Percentiles rank a stretch among this genome's conserved stretches.
phyloP scores from a whole-genome alignment of 2,888 invertebrate genomes.

The Polymixis lichenea region DNA sequence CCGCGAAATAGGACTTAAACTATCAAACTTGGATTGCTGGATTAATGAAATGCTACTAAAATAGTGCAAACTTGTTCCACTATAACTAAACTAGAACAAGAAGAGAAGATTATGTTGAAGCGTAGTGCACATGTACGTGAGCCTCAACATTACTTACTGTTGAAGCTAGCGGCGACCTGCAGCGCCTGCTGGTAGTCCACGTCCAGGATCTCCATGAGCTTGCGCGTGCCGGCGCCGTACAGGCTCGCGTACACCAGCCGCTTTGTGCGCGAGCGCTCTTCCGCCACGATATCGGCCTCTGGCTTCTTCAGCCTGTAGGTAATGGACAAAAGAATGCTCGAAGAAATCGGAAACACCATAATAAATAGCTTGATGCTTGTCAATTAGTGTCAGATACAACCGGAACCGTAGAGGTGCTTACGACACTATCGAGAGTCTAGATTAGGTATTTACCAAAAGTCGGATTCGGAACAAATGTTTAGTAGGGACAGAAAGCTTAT shows the following conservation, averaged over 20 bases:
- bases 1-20: too few relatives aligned
- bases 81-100: not conserved
- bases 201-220: constrained; percentile 82
- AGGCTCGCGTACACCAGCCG: constrained; percentile 87
- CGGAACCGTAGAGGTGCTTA: not conserved
- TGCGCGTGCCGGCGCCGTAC: constrained; percentile 87
- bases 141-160: constrained; percentile 72
- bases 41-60: not conserved
- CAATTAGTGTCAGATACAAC: not conserved
- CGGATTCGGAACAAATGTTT: not conserved
- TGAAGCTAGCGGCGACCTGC: constrained; percentile 79
- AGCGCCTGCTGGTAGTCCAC: constrained; percentile 78
- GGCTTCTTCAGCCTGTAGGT: constrained; percentile 78
- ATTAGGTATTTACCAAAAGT: not conserved
- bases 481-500: not conserved
- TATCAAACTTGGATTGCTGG: not conserved
- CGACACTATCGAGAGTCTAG: not conserved
- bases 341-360: not conserved
- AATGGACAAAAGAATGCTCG: not conserved
- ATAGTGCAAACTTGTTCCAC: not conserved
- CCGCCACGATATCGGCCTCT: constrained; percentile 68
- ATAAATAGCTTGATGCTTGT: not conserved
- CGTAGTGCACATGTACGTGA: not conserved
- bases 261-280: constrained; percentile 87
- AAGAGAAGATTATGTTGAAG: not conserved